Evolutionary conservation across 2,888 invertebrate species (phyloP), one percentile per base, ranked within the genome.

Genomic region (Deroplatys truncata): DNA sequence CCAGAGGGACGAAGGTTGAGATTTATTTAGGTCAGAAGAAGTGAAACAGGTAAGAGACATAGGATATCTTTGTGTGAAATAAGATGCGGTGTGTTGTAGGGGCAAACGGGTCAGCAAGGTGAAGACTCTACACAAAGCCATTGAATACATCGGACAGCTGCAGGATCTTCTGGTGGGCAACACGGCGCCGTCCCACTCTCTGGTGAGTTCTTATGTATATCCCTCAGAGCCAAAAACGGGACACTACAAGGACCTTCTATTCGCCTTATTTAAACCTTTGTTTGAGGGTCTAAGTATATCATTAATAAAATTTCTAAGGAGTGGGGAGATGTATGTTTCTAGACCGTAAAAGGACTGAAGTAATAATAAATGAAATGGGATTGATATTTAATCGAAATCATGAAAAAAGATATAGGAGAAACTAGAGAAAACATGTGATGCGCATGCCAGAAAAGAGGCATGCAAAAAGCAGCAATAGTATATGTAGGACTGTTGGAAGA

Each of bases 71-170:
- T 20, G 25, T 15, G 56, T 72, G 56, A 72, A 72, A 72, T 72
- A 72, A 72, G 56, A 72, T 16, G 16, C 56, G 56, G 56, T 20
- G 25, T 91, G 83, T 92, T 93, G 90, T 92, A 94, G 95, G 91
- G 94, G 94, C 84, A 95, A 95, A 92, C 92, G 95, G 86, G 93
- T 96, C 87, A 96, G 96, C 91, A 96, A 96, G 93, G 95, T 96
- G 89, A 95, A 95, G 92, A 96, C 95, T 2, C 92, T 96, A 85
- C 94, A 95, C 92, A 94, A 94, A 91, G 96, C 96, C 72, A 95
- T 96, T 90, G 95, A 95, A 91, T 96, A 96, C 92, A 96, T 96
- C 91, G 93, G 93, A 88, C 93, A 94, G 89, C 93, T 96, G 90
- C 93, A 95, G 91, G 92, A 94, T 85, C 92, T 95, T n/a, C 84